phyloP scores from a whole-genome alignment of 2,888 invertebrate species.

The Platynereis dumerilii region DNA sequence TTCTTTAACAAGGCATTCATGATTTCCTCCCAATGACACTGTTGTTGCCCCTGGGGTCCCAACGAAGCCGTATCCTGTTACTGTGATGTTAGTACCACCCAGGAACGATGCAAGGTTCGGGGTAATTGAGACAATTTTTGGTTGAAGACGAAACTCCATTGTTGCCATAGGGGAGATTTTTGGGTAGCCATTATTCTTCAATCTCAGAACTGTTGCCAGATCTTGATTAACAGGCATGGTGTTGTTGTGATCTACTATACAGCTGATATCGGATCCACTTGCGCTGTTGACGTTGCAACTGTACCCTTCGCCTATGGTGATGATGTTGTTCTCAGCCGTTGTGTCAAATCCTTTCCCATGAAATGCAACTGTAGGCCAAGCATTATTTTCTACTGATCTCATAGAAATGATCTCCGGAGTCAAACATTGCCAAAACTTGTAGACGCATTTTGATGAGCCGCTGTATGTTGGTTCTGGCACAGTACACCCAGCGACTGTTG shows the following conservation, averaged over 20 bases:
- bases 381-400: too few relatives aligned
- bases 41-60: too few relatives aligned
- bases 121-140: slow-evolving; percentile 10
- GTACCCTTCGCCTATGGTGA: slow-evolving; percentile 36
- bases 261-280: slow-evolving; percentile 41
- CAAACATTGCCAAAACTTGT: too few relatives aligned
- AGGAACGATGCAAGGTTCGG: slow-evolving; percentile 8
- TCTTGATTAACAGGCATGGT: not conserved
- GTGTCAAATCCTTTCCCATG: slow-evolving; percentile 51
- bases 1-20: too few relatives aligned
- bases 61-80: too few relatives aligned
- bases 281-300: slow-evolving; percentile 37
- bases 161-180: not conserved
- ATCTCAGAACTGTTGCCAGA: too few relatives aligned
- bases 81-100: slow-evolving; percentile 23
- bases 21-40: too few relatives aligned
- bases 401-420: too few relatives aligned
- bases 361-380: slow-evolving; percentile 46
- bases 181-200: too few relatives aligned
- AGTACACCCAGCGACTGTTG: too few relatives aligned
- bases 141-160: slow-evolving; percentile 28
- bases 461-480: too few relatives aligned
- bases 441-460: too few relatives aligned
- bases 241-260: slow-evolving; percentile 27
- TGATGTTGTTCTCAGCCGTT: not conserved